Evolutionary conservation across 2,888 invertebrate genomes (phyloP), one percentile per base, ranked within the genome.

Genomic region (Brenthis ino): DNA sequence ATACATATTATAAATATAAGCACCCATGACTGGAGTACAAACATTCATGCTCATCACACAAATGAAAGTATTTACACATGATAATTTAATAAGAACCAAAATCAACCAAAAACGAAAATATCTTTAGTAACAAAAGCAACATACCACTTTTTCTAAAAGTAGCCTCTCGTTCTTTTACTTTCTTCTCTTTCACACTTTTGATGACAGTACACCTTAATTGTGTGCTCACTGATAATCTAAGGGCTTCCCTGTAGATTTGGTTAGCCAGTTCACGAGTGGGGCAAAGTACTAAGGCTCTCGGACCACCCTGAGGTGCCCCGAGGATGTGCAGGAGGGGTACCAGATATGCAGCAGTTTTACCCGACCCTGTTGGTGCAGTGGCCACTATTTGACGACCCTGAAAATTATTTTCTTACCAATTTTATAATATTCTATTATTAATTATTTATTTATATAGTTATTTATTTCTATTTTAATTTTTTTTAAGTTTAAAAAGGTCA

Each of bases 321-420:
- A 99, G 92, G 0, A 94, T 91, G 79, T 98, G 96, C 48, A 99
- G 94, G 12, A 99, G 93, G 0, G 99, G 99, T 4, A 99, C 85
- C 0, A 99, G 93, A 88, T 99, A 99, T 0, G 99, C 98, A 1
- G 98, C 96, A 0, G 99, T 99, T 91, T 99, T 99, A 11, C 99
- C 99, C 0, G 98, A 99, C 1, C 99, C 99, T 0, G 99, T 99
- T 0, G 99, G 99, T 0, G 99, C 99, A 85, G 98, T 98, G 0
- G 98, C 98, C 79, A 99, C 94, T 48, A 99, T 88, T 83, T 98
- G 97, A 63, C 97, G 94, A 55, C 95, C 95, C 95, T 96, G 78
- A n/a, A 71, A 72, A 5, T 4, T 4, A 5, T 28, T 28, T 60
- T 43, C 20, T 2, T 6, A 16, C 1, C 54, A 58, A 24, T 1